Conservation (phyloP, 2,797 vertebrate genomes). For the Platyrinchus mystaceus region DNA sequence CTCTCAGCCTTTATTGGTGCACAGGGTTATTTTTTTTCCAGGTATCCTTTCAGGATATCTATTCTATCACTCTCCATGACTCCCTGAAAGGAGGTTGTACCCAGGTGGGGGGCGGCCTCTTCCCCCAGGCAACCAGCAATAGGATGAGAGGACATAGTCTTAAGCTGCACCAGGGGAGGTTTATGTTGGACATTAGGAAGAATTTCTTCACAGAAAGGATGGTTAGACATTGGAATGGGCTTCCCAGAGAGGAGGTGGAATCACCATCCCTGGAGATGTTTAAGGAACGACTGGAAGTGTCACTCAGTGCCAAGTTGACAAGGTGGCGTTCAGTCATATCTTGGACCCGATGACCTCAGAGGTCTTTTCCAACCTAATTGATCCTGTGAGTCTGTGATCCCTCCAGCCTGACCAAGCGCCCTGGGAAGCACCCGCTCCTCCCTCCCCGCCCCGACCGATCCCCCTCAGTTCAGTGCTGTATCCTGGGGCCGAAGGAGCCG, state of each 20-base stretch:
- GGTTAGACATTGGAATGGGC: neutral
- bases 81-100: neutral
- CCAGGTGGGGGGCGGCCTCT: neutral
- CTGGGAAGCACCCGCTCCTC: neutral
- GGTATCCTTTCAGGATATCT: neutral
- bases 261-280: neutral
- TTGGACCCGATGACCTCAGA: neutral
- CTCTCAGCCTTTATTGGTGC: neutral
- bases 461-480: fast-evolving
- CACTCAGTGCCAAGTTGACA: neutral
- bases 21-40: neutral
- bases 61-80: neutral
- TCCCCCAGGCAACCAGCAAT: neutral
- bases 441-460: fast-evolving
- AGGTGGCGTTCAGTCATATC: neutral
- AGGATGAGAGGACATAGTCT: neutral
- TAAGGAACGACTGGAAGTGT: neutral
- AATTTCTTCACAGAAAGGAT: neutral
- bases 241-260: neutral
- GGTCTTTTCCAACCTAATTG: neutral
- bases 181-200: neutral
- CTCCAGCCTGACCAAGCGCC: neutral
- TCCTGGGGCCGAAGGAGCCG: neutral
- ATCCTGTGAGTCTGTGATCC: fast-evolving
- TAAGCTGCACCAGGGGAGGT: no score